Base-by-base conservation (phyloP, 2,113 vertebrate genomes). In the Puntigrus tetrazona region DNA sequence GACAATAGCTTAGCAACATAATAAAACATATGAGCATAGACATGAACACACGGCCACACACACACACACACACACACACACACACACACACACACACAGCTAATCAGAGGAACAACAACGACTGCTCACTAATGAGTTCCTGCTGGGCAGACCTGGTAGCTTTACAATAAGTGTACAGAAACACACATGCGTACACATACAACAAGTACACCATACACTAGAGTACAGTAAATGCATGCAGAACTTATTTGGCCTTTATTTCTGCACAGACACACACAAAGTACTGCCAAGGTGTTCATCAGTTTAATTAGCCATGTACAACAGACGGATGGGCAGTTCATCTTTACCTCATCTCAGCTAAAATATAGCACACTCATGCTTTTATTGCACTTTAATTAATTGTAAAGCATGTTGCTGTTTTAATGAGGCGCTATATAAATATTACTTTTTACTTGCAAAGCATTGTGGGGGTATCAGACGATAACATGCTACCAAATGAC, bases 51-150 rank as follows among this genome's bases (percentile, higher is more conserved):
- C 82, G n/a, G n/a, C n/a, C 14, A 61, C 55, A 67, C 47, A 50
- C 73, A 84, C n/a, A 78, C 47, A 50, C 45, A 50, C 14, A 50
- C 45, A 50, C 45, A 18, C 45, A 82, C 31, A 76, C 55, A 84
- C 57, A 36, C 8, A 20, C 50, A 34, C 7, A 47, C 38, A 55
- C 5, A 38, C 5, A 38, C 5, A 38, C n/a, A 57, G 90, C 90
- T 88, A 89, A 87, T 92, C 80, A 81, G 87, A 50, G 83, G 88
- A 88, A 88, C 89, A 90, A 84, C 86, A 27, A 82, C 86, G 87
- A 82, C 87, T 72, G 91, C 88, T 88, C 90, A 88, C 83, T 94
- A 93, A 94, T 94, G 92, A 94, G 92, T 83, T 93, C 92, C 92
- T 89, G 10, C 31, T 91, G 92, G 92, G 93, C 43, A 85, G 57